phyloP scores from a whole-genome alignment of 2,113 vertebrate species.

The Platycercus adscitus region DNA sequence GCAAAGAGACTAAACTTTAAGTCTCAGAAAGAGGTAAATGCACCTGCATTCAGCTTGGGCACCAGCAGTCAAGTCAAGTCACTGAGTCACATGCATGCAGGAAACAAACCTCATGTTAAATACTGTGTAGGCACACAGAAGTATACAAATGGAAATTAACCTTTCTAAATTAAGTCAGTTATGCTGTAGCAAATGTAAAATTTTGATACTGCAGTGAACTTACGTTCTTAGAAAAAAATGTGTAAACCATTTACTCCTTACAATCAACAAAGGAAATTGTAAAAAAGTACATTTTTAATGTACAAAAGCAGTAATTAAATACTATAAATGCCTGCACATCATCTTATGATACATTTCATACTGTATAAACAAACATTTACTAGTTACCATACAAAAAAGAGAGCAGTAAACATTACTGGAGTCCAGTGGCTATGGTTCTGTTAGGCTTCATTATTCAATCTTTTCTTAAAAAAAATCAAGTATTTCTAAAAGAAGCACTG shows the following conservation, averaged over 20 bases:
- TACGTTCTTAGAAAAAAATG: background rate
- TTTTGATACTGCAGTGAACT: background rate
- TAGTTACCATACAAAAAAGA: background rate
- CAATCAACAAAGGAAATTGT: background rate
- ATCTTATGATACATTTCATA: constrained; percentile 4
- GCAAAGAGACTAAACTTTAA: background rate
- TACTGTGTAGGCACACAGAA: background rate
- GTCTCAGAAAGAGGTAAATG: background rate
- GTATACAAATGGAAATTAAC: background rate
- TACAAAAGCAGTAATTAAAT: background rate
- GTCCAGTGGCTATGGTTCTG: background rate
- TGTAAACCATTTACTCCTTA: background rate
- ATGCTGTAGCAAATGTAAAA: background rate
- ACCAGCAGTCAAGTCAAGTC: background rate
- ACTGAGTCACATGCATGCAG: background rate
- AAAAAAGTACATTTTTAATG: background rate
- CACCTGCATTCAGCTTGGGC: background rate
- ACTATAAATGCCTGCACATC: constrained; percentile 12
- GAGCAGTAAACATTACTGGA: background rate
- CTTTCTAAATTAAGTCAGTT: background rate
- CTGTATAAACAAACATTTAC: background rate
- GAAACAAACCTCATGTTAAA: background rate
- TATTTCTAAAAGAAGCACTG: background rate
- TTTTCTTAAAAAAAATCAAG: background rate
- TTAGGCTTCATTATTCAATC: background rate